Evolutionary conservation across 2,113 vertebrate species (phyloP).

Genomic region (Boleophthalmus pectinirostris): DNA sequence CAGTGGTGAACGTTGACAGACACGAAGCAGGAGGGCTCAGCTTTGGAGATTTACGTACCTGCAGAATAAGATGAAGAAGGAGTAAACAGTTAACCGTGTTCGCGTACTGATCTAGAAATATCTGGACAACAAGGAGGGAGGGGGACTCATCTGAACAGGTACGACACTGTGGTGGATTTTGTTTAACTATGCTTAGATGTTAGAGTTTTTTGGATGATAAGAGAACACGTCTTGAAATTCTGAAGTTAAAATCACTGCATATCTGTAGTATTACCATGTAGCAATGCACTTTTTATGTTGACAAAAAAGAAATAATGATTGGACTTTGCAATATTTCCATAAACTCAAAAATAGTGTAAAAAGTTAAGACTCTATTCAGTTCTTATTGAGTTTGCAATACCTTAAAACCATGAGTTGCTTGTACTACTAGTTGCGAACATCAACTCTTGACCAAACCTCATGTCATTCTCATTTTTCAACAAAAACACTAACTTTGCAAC

Average conservation of each 20-base stretch:
- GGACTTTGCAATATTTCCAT: too few species aligned
- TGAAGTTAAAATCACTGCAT: too few species aligned
- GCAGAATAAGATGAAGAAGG: slow-evolving; percentile 47
- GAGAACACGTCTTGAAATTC: neutral
- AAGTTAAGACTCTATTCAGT: too few species aligned
- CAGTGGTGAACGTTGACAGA: slow-evolving; percentile 51
- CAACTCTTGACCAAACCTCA: neutral
- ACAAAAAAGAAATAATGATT: too few species aligned
- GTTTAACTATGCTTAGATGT: neutral
- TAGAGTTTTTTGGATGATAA: neutral
- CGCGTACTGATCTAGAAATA: slow-evolving; percentile 38
- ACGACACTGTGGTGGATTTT: slow-evolving; percentile 39
- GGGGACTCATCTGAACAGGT: slow-evolving; percentile 64
- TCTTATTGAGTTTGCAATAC: too few species aligned
- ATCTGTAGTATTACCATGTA: too few species aligned
- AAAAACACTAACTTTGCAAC: neutral
- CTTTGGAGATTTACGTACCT: slow-evolving; percentile 16
- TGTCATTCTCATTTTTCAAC: neutral
- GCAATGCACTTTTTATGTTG: too few species aligned
- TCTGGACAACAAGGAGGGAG: slow-evolving; percentile 62
- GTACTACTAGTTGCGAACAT: neutral
- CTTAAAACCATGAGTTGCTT: neutral
- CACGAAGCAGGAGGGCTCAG: slow-evolving; percentile 40
- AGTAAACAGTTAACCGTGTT: slow-evolving; percentile 31
- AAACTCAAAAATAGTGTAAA: too few species aligned